A percentile compares a stretch with the other conserved stretches of the same genome.
Conservation (phyloP, 2,797 vertebrate species). For the Etheostoma perlongum region DNA sequence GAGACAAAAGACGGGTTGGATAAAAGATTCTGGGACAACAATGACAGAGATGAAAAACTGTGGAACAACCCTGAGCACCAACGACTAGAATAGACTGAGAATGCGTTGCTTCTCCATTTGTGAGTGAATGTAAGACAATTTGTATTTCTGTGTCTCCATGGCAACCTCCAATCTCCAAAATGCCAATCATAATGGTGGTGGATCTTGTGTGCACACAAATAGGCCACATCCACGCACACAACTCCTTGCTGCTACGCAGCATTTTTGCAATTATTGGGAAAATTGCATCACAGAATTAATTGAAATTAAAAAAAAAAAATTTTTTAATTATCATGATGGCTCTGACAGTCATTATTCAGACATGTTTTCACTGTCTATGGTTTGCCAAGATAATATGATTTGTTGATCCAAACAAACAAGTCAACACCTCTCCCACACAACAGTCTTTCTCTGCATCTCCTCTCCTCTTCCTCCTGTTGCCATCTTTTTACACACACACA, state of each 20-base stretch:
- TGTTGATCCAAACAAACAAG: slow-evolving; percentile 84
- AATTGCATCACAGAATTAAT: not conserved
- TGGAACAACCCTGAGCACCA: slow-evolving; percentile 36
- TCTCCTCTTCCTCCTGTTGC: slow-evolving; percentile 71
- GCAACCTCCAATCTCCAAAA: slow-evolving; percentile 69
- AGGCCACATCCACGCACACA: slow-evolving; percentile 52
- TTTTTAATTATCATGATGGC: slow-evolving; percentile 34
- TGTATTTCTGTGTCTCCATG: slow-evolving; percentile 76
- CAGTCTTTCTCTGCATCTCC: slow-evolving; percentile 76
- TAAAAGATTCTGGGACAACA: slow-evolving; percentile 50
- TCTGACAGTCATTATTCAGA: slow-evolving; percentile 73
- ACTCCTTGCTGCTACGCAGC: slow-evolving; percentile 34
- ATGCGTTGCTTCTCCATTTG: slow-evolving; percentile 43
- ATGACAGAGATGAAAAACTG: slow-evolving; percentile 29
- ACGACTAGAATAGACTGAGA: slow-evolving; percentile 43
- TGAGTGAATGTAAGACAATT: slow-evolving; percentile 65
- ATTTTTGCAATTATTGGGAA: slow-evolving; percentile 9
- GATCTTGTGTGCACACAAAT: slow-evolving; percentile 60
- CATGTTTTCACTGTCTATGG: slow-evolving; percentile 56
- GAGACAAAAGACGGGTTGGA: slow-evolving; percentile 50
- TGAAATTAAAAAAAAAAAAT: slow-evolving; percentile 22
- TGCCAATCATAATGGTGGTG: slow-evolving; percentile 70
- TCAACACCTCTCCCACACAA: slow-evolving; percentile 87
- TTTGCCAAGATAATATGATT: slow-evolving; percentile 74
- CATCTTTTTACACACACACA: slow-evolving; percentile 32